A percentile compares a stretch with the other conserved stretches of the same genome.
Conservation (phyloP, 2,888 invertebrate species). For the Erebia aethiops region DNA sequence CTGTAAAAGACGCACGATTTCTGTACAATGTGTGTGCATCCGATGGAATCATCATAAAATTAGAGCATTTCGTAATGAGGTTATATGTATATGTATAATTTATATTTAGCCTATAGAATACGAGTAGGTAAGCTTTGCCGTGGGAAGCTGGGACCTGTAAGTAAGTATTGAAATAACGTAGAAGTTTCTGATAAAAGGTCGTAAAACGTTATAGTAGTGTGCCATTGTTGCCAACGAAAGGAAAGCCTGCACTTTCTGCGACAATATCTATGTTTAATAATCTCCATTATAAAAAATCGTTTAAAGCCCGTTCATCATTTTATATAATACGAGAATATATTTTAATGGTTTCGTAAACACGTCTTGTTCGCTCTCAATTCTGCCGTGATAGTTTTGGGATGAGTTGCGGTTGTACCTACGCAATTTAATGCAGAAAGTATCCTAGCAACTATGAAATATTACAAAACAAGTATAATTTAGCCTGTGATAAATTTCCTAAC, state of each 20-base stretch:
- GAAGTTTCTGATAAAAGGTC: conserved; percentile 1
- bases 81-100: too few species aligned
- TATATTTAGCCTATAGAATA: too few species aligned
- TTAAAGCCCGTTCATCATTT: not conserved
- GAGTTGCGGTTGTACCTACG: conserved; percentile 50
- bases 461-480: conserved; percentile 42
- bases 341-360: conserved; percentile 45
- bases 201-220: not conserved
- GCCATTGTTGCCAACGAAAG: conserved; percentile 3
- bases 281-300: not conserved
- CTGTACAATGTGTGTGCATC: too few species aligned
- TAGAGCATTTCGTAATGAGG: too few species aligned
- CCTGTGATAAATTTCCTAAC: conserved; percentile 42
- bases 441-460: conserved; percentile 43
- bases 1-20: too few species aligned
- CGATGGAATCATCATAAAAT: too few species aligned
- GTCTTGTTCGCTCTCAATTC: conserved; percentile 45
- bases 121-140: too few species aligned
- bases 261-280: not conserved
- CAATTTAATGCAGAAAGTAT: conserved; percentile 42
- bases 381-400: conserved; percentile 53
- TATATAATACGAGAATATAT: conserved; percentile 12
- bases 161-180: not conserved
- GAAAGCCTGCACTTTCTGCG: not conserved
- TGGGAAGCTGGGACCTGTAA: too few species aligned